These are phyloP conservation scores for Plusia festucae DNA, from an alignment of 2,888 invertebrate species.

Conservation along the genomic window DNA sequence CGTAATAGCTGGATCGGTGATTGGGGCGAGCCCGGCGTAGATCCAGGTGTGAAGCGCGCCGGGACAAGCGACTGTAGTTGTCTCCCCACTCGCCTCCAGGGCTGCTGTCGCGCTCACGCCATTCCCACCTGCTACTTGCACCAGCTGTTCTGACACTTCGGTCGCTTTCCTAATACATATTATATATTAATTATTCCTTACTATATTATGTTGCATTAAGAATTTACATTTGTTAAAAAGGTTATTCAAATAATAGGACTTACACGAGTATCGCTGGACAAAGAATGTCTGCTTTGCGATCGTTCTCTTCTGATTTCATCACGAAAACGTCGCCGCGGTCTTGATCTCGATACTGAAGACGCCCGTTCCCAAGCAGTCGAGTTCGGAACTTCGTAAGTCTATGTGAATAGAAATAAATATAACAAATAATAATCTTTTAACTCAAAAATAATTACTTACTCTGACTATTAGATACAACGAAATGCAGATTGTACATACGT, in stretches of 20 bases:
- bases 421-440: too few relatives aligned
- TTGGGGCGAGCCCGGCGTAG: conserved; percentile 71
- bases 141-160: conserved; percentile 77
- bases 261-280: conserved; percentile 92
- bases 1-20: conserved; percentile 76
- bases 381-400: conserved; percentile 86
- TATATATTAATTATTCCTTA: not conserved
- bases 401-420: conserved; percentile 22
- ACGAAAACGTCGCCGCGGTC: conserved; percentile 78
- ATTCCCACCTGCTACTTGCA: conserved; percentile 77
- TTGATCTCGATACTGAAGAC: conserved; percentile 72
- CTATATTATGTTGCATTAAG: not conserved
- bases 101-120: conserved; percentile 82
- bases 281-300: conserved; percentile 91
- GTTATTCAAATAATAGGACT: conserved; percentile 40
- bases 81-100: conserved; percentile 79
- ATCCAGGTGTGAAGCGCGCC: conserved; percentile 84
- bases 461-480: too few relatives aligned
- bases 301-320: conserved; percentile 86
- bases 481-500: too few relatives aligned
- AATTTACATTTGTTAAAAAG: not conserved
- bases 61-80: conserved; percentile 68
- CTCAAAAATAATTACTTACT: too few relatives aligned
- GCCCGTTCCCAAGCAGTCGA: conserved; percentile 74
- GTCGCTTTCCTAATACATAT: conserved; percentile 79